A percentile compares a stretch with the other conserved stretches of the same genome.
Evolutionary conservation across 2,797 vertebrate species (phyloP).

Genomic region (Simalia tracyae): DNA sequence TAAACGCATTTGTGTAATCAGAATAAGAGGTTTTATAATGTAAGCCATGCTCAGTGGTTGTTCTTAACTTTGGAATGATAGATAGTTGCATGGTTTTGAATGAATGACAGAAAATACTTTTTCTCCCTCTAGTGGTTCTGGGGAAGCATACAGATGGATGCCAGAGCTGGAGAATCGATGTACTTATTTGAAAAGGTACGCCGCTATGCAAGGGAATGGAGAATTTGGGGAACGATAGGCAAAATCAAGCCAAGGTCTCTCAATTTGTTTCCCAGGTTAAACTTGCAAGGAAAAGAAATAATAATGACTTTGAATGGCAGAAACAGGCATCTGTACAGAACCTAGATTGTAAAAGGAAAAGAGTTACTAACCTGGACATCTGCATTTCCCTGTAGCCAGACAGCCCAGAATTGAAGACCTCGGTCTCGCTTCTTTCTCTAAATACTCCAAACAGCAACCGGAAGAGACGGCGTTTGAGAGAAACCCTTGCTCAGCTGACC

Average conservation of each 20-base stretch:
- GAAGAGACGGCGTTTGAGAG: slow-evolving; percentile 88
- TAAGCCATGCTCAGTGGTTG: too few relatives aligned
- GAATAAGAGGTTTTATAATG: neutral
- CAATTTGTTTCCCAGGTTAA: neutral
- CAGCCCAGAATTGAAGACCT: slow-evolving; percentile 92
- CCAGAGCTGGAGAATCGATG: slow-evolving; percentile 94
- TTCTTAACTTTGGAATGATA: neutral
- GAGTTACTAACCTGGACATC: slow-evolving; percentile 25
- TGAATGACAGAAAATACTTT: neutral
- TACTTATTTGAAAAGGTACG: slow-evolving; percentile 95
- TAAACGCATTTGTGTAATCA: neutral
- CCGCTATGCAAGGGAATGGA: neutral
- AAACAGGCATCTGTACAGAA: neutral
- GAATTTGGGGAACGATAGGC: neutral
- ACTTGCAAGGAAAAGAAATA: neutral
- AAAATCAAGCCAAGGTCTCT: neutral
- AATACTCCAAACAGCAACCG: slow-evolving; percentile 92
- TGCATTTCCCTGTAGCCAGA: slow-evolving; percentile 76
- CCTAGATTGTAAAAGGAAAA: neutral
- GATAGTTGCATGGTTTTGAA: neutral
- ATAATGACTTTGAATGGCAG: neutral
- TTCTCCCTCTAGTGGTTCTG: slow-evolving; percentile 89
- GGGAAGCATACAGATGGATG: slow-evolving; percentile 99
- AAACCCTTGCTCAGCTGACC: slow-evolving; percentile 91
- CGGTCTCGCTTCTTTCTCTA: slow-evolving; percentile 89